These are phyloP conservation scores for Andrena dorsata DNA, from an alignment of 2,888 invertebrate species.

Conservation along the genomic window DNA sequence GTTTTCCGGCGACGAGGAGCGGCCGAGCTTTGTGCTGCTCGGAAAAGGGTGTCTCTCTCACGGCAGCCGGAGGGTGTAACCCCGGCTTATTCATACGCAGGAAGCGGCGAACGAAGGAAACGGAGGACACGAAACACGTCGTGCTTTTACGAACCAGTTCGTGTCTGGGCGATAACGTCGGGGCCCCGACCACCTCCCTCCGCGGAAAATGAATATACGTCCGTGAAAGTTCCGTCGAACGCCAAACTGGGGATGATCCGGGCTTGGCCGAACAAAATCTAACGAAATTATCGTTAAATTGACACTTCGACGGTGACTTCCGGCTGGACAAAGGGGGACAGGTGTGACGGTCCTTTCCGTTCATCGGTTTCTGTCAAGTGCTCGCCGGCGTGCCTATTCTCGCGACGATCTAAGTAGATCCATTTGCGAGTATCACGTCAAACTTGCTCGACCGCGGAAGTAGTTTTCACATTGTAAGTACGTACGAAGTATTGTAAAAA, in stretches of 20 bases:
- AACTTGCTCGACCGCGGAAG: too few relatives aligned
- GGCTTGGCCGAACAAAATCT: not conserved
- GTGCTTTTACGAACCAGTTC: slow-evolving; percentile 63
- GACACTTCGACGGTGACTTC: slow-evolving; percentile 1
- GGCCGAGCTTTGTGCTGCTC: slow-evolving; percentile 71
- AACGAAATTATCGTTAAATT: not conserved
- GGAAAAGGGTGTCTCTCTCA: slow-evolving; percentile 80
- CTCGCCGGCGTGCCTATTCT: too few relatives aligned
- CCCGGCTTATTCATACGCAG: slow-evolving; percentile 83
- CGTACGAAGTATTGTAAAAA: too few relatives aligned
- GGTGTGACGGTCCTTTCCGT: not conserved
- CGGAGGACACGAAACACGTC: slow-evolving; percentile 70
- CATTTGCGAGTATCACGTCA: too few relatives aligned
- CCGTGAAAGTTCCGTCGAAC: slow-evolving; percentile 44
- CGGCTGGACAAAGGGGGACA: not conserved
- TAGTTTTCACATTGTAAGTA: too few relatives aligned
- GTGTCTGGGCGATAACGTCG: slow-evolving; percentile 68
- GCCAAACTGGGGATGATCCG: slow-evolving; percentile 27
- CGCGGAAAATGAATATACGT: slow-evolving; percentile 54
- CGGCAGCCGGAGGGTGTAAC: slow-evolving; percentile 81
- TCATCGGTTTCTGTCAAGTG: not conserved
- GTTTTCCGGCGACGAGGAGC: slow-evolving; percentile 75
- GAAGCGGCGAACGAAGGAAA: slow-evolving; percentile 81
- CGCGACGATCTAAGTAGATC: too few relatives aligned
- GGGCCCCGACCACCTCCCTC: slow-evolving; percentile 35